Evolutionary conservation across 2,113 vertebrate genomes (phyloP), one percentile per base, ranked within the genome.

Genomic region (Periophthalmodon schlosseri): DNA sequence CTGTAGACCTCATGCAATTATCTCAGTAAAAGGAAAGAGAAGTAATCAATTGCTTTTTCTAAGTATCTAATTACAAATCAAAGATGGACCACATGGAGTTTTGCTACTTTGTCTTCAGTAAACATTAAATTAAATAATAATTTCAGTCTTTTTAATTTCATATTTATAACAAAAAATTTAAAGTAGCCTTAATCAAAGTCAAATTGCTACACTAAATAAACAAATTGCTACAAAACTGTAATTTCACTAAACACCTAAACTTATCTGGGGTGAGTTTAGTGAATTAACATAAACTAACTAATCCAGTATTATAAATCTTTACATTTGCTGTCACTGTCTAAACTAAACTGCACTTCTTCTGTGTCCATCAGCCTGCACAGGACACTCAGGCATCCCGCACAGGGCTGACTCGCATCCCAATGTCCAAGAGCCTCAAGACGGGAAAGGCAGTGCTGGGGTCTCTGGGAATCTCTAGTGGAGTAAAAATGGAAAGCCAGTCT

Each of bases 381-480:
- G 97, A 99, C 46, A 93, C 94, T 92, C 96, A 95, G 86, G 85
- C 91, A 63, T 85, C 84, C 72, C 95, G 97, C 87, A 92, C 95
- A 87, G 91, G 96, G 76, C 93, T 95, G 79, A 99, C 97, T 80
- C 97, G 97, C 88, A 99, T 99, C 94, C 98, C 98, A 82, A 96
- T 99, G 95, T 97, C 97, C 91, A 98, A 98, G 94, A 96, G 96
- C 93, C 96, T 98, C 95, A 99, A 99, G 95, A 96, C 95, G 56
- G 96, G 97, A 87, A 99, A 99, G 93, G 89, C 96, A 81, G 91
- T 95, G 83, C 87, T 96, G 85, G 95, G 96, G 93, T 94, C 95
- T 80, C 80, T 95, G 85, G 96, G 96, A 92, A 93, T 96, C 91
- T 93, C 95, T 82, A 92, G 95, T 93, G 94, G 95, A 91, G 86